These are phyloP conservation scores for Stenopsyche tienmushanensis DNA, from an alignment of 1,140 invertebrate species.

Conservation along the genomic window DNA sequence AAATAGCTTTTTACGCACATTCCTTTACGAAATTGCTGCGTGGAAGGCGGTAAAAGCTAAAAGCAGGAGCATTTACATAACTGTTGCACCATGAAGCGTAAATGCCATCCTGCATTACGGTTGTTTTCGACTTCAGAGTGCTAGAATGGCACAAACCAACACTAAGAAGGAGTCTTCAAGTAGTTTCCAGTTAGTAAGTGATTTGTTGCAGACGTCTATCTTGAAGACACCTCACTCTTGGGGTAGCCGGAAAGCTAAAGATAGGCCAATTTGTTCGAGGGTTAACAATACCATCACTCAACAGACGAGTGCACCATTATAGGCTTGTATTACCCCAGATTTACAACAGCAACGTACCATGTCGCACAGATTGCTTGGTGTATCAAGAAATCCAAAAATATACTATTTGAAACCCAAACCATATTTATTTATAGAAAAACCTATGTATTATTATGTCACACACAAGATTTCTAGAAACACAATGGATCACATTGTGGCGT, in stretches of 20 bases:
- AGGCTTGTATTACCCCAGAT: not conserved
- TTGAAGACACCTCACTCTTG: conserved; percentile 14
- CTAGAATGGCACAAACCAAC: not conserved
- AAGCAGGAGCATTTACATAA: conserved; percentile 8
- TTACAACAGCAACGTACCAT: no score
- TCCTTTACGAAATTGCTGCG: no score
- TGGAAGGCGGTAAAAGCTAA: not conserved
- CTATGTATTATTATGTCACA: no score
- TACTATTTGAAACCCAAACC: no score
- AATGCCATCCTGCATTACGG: no score
- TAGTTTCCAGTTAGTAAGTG: conserved; percentile 33
- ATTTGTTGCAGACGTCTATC: conserved; percentile 35
- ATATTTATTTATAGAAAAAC: no score
- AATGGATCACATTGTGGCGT: no score
- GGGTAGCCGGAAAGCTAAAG: conserved; percentile 8
- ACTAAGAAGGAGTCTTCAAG: conserved; percentile 9
- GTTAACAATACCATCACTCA: not conserved
- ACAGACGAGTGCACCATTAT: not conserved
- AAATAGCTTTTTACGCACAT: no score
- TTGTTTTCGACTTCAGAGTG: conserved; percentile 7
- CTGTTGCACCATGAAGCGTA: conserved; percentile 1
- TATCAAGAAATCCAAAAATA: no score
- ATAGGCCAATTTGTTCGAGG: conserved; percentile 3
- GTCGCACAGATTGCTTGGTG: no score
- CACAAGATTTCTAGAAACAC: no score